Conservation (phyloP, 2,797 vertebrate species). For the Zalophus californianus region DNA sequence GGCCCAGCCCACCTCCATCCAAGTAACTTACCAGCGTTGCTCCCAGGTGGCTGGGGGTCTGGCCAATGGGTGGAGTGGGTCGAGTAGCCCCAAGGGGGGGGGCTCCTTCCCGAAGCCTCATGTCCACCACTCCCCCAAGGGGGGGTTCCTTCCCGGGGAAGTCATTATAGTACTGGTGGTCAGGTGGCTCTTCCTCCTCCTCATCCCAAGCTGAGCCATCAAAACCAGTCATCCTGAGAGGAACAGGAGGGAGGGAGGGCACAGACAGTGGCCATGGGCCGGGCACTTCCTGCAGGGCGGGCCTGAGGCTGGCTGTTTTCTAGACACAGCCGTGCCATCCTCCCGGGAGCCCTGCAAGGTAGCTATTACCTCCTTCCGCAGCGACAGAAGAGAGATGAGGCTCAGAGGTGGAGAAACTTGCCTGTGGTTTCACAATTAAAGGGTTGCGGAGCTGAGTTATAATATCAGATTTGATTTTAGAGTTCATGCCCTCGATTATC, state of each 20-base stretch:
- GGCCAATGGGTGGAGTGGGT: constrained; percentile 62
- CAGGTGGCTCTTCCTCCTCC: constrained; percentile 94
- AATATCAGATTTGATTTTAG: neutral
- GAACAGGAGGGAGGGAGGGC: neutral
- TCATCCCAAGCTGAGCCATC: constrained; percentile 99
- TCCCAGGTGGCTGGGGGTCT: constrained; percentile 88
- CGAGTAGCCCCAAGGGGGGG: constrained; percentile 60
- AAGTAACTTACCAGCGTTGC: constrained; percentile 93
- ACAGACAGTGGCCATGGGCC: rapidly evolving
- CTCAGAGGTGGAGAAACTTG: neutral
- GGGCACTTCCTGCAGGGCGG: neutral
- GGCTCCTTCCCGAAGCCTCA: constrained; percentile 90
- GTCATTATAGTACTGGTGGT: constrained; percentile 98
- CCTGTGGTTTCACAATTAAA: neutral
- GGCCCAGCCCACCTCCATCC: neutral
- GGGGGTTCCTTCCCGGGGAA: constrained; percentile 98
- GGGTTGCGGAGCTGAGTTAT: neutral
- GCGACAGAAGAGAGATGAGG: neutral
- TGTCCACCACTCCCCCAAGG: constrained; percentile 95
- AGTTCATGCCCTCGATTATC: neutral
- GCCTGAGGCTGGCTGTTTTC: neutral
- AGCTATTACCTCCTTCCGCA: neutral
- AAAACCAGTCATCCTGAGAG: constrained; percentile 96
- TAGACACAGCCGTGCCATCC: neutral
- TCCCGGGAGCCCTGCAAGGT: neutral